These are phyloP conservation scores for Salvelinus sp. DNA, from an alignment of 2,113 vertebrate species.

Conservation along the genomic window DNA sequence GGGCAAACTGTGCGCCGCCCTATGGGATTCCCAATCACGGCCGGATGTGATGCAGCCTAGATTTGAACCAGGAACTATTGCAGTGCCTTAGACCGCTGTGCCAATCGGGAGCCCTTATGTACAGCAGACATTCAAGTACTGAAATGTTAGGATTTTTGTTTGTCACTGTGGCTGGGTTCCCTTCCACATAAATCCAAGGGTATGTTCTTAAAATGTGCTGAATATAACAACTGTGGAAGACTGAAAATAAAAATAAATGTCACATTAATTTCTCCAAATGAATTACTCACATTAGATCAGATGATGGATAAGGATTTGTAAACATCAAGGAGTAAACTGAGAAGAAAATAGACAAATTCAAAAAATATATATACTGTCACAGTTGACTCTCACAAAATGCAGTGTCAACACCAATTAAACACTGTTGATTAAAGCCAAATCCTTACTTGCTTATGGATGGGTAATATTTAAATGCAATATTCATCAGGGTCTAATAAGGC, in stretches of 20 bases:
- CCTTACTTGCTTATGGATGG: background rate
- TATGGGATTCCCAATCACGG: too few relatives aligned
- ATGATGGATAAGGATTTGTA: slow-evolving; percentile 17
- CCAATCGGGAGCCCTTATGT: background rate
- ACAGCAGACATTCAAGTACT: background rate
- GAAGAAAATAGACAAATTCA: background rate
- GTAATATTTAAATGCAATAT: slow-evolving; percentile 7
- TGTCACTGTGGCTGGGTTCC: background rate
- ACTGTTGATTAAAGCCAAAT: background rate
- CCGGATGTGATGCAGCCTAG: too few relatives aligned
- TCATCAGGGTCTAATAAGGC: slow-evolving; percentile 56
- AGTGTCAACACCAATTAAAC: too few relatives aligned
- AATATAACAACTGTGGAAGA: background rate
- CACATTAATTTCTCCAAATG: background rate
- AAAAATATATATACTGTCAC: background rate
- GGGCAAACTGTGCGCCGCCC: too few relatives aligned
- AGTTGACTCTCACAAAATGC: background rate
- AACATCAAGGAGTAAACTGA: background rate
- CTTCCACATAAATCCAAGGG: background rate
- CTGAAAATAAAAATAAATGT: background rate
- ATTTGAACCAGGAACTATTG: too few relatives aligned
- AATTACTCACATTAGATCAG: background rate
- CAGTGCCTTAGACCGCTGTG: too few relatives aligned
- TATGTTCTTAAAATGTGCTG: background rate
- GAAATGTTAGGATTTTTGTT: background rate